Evolutionary conservation across 2,797 vertebrate species (phyloP).

Genomic region (Poecilia wingei): DNA sequence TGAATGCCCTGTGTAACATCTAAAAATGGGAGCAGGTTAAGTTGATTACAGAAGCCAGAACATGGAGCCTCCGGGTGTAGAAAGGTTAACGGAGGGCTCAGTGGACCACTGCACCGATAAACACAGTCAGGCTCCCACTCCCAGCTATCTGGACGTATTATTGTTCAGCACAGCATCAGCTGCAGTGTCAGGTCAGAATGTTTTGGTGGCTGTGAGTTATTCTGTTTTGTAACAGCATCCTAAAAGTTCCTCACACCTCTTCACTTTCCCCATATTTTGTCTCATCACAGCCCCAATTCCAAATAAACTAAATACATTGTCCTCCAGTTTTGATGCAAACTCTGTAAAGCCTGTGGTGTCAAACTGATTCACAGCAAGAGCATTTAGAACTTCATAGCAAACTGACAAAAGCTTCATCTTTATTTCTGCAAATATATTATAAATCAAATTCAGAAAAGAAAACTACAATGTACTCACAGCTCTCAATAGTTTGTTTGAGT

Average conservation of each 20-base stretch:
- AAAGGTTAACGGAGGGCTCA: not conserved
- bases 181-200: not conserved
- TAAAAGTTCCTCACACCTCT: not conserved
- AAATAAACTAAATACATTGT: not conserved
- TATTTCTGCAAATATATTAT: not conserved
- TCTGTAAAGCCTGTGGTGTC: not conserved
- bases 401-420: not conserved
- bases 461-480: not conserved
- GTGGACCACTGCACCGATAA: not conserved
- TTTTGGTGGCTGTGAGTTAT: not conserved
- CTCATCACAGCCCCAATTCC: not conserved
- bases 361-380: not conserved
- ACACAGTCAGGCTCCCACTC: not conserved
- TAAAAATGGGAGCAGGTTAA: slow-evolving; percentile 3
- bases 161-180: not conserved
- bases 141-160: not conserved
- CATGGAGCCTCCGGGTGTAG: not conserved
- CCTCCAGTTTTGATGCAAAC: not conserved
- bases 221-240: not conserved
- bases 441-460: not conserved
- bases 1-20: not conserved
- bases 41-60: not conserved
- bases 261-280: not conserved
- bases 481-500: not conserved
- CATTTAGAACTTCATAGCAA: not conserved